Conservation (phyloP, 2,113 vertebrate genomes). For the Ardeotis arabs region DNA sequence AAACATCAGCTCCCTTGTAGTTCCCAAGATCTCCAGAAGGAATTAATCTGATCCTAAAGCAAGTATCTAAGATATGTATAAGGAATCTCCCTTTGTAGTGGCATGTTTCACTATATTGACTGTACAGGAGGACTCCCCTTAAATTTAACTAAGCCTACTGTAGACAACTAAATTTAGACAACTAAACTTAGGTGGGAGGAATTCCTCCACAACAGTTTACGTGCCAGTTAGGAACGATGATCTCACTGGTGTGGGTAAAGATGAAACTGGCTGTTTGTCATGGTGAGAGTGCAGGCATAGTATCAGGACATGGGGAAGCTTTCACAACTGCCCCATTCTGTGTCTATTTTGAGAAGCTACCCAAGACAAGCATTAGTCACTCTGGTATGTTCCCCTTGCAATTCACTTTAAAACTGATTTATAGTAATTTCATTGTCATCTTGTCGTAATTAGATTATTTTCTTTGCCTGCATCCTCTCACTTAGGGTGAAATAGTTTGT, state of each 20-base stretch:
- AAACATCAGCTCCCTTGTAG: neutral
- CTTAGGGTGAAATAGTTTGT: neutral
- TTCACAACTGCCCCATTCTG: neutral
- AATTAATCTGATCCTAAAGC: neutral
- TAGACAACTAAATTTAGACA: constrained; percentile 51
- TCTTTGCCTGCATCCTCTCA: neutral
- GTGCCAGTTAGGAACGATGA: neutral
- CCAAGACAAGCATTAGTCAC: neutral
- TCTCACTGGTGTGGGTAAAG: constrained; percentile 23
- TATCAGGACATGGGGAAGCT: neutral
- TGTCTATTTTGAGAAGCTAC: neutral
- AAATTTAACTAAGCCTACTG: constrained; percentile 46
- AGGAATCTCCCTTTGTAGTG: neutral
- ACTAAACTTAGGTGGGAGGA: constrained; percentile 62
- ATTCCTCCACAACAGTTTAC: constrained; percentile 54
- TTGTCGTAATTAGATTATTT: neutral
- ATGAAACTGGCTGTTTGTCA: constrained; percentile 4
- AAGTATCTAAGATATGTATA: neutral
- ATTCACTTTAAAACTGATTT: neutral
- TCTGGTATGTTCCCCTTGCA: neutral
- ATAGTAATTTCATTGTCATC: neutral
- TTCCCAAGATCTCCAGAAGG: neutral
- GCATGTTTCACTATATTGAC: neutral
- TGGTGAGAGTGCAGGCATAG: neutral
- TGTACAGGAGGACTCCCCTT: neutral